Evolutionary conservation across 2,888 invertebrate genomes (phyloP).

Genomic region (Loripinus fragilis): DNA sequence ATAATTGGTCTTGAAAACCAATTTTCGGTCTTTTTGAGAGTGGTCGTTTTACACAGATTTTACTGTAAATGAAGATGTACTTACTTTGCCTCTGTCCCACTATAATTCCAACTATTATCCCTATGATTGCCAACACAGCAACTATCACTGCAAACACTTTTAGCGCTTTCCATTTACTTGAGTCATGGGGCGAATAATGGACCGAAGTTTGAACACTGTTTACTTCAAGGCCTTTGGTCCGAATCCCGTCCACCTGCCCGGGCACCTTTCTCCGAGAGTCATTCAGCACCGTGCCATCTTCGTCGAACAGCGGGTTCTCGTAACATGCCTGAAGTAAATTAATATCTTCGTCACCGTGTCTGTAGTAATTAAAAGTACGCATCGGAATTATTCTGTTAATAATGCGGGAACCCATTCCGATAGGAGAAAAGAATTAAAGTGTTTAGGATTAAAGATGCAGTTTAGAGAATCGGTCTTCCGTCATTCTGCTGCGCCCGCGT

Average conservation of each 20-base stretch:
- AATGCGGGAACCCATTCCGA: slow-evolving; percentile 53
- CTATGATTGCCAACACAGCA: slow-evolving; percentile 38
- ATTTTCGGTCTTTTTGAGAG: no score
- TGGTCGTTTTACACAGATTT: no score
- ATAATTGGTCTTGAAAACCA: no score
- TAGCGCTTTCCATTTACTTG: slow-evolving; percentile 34
- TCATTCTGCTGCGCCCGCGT: neutral
- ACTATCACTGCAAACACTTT: slow-evolving; percentile 39
- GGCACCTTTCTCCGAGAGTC: slow-evolving; percentile 50
- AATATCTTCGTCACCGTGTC: slow-evolving; percentile 69
- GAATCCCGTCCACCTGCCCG: slow-evolving; percentile 48
- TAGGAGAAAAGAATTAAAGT: neutral
- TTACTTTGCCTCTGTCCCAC: slow-evolving; percentile 42
- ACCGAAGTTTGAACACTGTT: slow-evolving; percentile 53
- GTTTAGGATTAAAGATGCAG: neutral
- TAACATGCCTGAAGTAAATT: slow-evolving; percentile 79
- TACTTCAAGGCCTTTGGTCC: slow-evolving; percentile 51
- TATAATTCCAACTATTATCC: slow-evolving; percentile 46
- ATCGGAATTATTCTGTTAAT: slow-evolving; percentile 63
- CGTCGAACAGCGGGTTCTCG: slow-evolving; percentile 76
- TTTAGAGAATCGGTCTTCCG: neutral
- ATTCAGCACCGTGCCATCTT: slow-evolving; percentile 59
- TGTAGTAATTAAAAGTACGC: slow-evolving; percentile 58
- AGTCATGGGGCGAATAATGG: slow-evolving; percentile 39
- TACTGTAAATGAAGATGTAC: no score